phyloP scores from a whole-genome alignment of 2,888 invertebrate species.

The Stenchaetothrips biformis region DNA sequence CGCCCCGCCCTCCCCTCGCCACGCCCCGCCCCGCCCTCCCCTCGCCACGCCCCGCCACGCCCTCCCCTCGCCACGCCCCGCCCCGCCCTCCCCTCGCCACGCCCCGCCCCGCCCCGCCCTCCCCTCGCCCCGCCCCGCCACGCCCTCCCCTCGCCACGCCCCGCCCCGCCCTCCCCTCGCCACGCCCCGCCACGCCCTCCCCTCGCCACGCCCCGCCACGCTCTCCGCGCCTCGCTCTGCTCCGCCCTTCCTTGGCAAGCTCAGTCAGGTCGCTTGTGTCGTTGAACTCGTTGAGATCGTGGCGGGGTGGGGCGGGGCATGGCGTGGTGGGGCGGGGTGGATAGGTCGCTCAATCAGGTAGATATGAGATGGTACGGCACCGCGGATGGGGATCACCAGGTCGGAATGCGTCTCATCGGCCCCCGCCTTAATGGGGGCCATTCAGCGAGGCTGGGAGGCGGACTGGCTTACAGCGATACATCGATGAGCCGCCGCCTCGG shows the following conservation, averaged over 20 bases:
- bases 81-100: too few species aligned
- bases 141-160: background rate
- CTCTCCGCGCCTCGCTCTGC: background rate
- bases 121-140: too few species aligned
- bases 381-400: background rate
- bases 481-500: too few species aligned
- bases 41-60: too few species aligned
- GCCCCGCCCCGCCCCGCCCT: too few species aligned
- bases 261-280: background rate
- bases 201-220: background rate
- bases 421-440: too few species aligned
- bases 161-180: background rate
- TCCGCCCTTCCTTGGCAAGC: background rate
- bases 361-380: background rate
- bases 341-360: background rate
- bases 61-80: too few species aligned
- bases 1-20: too few species aligned
- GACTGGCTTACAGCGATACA: too few species aligned
- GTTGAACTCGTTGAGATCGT: constrained; percentile 11
- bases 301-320: background rate
- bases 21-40: too few species aligned
- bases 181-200: too few species aligned
- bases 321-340: background rate
- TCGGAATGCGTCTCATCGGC: background rate
- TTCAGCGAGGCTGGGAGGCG: too few species aligned